Evolutionary conservation across 2,888 invertebrate genomes (phyloP).

Genomic region (Pachliopta kotzebuea): DNA sequence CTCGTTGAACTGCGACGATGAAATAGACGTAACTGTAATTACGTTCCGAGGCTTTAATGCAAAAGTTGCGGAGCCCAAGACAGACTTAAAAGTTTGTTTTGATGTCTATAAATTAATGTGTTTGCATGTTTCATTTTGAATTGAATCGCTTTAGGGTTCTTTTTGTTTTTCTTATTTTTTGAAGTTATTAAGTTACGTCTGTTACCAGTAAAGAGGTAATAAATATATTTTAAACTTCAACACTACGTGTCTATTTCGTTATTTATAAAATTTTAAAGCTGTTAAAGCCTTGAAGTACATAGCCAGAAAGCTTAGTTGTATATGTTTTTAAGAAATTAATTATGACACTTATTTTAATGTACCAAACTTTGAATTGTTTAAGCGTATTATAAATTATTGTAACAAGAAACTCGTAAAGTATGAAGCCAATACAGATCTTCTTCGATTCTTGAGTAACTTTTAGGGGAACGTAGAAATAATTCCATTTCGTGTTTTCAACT

Average conservation of each 20-base stretch:
- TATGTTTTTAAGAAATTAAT: no score
- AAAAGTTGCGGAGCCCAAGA: constrained; percentile 62
- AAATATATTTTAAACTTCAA: no score
- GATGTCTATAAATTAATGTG: constrained; percentile 73
- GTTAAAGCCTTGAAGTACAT: no score
- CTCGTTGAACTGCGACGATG: constrained; percentile 45
- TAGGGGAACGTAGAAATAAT: constrained; percentile 69
- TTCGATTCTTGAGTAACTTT: constrained; percentile 74
- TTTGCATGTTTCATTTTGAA: constrained; percentile 60
- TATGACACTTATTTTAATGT: no score
- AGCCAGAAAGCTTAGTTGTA: no score
- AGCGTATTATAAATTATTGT: constrained; percentile 13
- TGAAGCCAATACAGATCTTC: constrained; percentile 63
- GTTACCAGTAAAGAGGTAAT: no score
- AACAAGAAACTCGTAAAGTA: constrained; percentile 41
- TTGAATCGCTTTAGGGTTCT: constrained; percentile 41
- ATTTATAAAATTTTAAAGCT: no score
- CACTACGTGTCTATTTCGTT: no score
- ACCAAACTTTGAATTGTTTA: background rate
- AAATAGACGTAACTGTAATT: constrained; percentile 67
- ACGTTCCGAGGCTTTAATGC: constrained; percentile 65
- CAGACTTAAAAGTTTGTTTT: constrained; percentile 70
- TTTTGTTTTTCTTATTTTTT: no score
- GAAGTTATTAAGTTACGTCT: no score
- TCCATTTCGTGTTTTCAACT: constrained; percentile 76